Conservation (phyloP, 2,888 invertebrate species). For the Patella pellucida region DNA sequence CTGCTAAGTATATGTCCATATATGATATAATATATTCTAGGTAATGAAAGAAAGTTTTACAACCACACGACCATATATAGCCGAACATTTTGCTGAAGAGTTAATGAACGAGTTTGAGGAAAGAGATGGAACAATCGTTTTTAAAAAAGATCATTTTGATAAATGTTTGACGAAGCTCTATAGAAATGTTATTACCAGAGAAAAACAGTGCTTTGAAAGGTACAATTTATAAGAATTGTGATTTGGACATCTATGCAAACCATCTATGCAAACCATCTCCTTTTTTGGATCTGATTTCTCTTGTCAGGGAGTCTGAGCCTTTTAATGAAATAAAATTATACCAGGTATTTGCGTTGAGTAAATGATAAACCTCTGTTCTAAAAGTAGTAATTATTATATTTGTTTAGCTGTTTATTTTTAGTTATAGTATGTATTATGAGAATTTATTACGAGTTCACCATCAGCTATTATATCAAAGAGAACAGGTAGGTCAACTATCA, state of each 20-base stretch:
- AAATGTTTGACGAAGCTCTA: slow-evolving; percentile 60
- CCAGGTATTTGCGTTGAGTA: too few relatives aligned
- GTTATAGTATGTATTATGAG: slow-evolving; percentile 70
- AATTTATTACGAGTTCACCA: slow-evolving; percentile 65
- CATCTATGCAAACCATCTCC: too few relatives aligned
- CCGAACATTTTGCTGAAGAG: slow-evolving; percentile 62
- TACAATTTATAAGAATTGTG: slow-evolving; percentile 25
- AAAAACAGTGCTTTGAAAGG: slow-evolving; percentile 68
- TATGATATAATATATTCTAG: slow-evolving; percentile 39
- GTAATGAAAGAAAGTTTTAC: slow-evolving; percentile 70
- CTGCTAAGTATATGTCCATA: too few relatives aligned
- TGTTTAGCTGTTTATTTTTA: slow-evolving; percentile 37
- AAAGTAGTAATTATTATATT: too few relatives aligned
- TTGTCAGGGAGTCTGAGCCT: too few relatives aligned
- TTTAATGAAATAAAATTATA: too few relatives aligned
- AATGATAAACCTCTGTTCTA: too few relatives aligned
- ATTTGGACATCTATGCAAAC: too few relatives aligned
- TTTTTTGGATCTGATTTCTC: too few relatives aligned
- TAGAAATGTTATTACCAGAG: slow-evolving; percentile 63
- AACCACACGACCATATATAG: slow-evolving; percentile 64
- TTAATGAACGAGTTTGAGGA: slow-evolving; percentile 56
- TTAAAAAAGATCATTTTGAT: slow-evolving; percentile 60
- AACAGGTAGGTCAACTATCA: slow-evolving; percentile 52
- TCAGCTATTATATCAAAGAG: slow-evolving; percentile 65
- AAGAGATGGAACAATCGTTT: slow-evolving; percentile 49